These are phyloP conservation scores for Stegodyphus mimosarum DNA, from an alignment of 1,140 invertebrate species.

Conservation along the genomic window DNA sequence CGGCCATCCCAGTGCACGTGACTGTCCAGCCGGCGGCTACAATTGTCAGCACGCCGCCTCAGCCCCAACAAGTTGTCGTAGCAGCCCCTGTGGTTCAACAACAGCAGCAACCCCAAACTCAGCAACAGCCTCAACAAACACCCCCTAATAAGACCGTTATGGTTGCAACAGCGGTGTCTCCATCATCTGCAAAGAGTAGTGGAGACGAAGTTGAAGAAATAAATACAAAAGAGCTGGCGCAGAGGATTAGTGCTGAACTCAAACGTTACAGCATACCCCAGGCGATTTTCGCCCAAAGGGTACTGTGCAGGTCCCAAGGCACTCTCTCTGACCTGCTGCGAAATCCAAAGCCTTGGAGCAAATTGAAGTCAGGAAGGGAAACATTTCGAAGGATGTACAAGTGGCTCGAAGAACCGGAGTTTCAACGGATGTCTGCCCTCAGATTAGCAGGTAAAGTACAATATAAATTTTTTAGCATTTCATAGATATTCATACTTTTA, in stretches of 20 bases:
- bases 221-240: conserved; percentile 98
- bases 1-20: conserved; percentile 70
- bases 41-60: conserved; percentile 64
- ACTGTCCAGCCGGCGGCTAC: conserved; percentile 44
- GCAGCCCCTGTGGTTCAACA: conserved; percentile 25
- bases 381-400: conserved; percentile 99
- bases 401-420: conserved; percentile 99
- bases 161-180: conserved; percentile 45
- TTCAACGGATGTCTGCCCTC: conserved; percentile 98
- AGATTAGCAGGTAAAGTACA: conserved; percentile 88
- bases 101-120: conserved; percentile 43
- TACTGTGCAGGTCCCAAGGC: conserved; percentile 97
- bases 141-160: conserved; percentile 67
- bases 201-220: conserved; percentile 86
- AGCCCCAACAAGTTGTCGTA: conserved; percentile 61
- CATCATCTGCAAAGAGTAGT: conserved; percentile 42
- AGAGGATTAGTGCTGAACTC: conserved; percentile 97
- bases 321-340: conserved; percentile 96
- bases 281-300: conserved; percentile 98
- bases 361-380: conserved; percentile 98
- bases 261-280: conserved; percentile 99
- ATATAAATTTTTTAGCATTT: not conserved
- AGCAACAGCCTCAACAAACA: conserved; percentile 66
- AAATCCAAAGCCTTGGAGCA: conserved; percentile 99
- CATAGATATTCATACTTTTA: not conserved